Evolutionary conservation across 2,888 invertebrate genomes (phyloP), one percentile per base, ranked within the genome.

Genomic region (Scaptomyza tumidula): DNA sequence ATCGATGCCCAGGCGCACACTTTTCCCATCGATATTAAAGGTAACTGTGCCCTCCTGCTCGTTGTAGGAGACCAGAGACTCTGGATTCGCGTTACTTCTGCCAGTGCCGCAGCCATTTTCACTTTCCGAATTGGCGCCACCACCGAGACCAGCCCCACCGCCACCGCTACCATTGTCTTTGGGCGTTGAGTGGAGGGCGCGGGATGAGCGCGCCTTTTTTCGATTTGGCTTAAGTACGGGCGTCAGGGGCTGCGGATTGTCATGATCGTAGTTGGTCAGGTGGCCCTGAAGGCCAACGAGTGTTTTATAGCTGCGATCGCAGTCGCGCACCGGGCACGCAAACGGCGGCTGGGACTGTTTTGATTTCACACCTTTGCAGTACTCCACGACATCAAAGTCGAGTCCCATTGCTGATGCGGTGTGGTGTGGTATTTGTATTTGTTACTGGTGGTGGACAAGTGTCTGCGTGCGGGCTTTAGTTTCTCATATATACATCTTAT

Each of bases 201-300:
- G 93, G 64, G 94, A 93, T 44, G 93, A 90, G 72, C 94, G 93
- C 71, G 93, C 92, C 90, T 95, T 95, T 88, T 95, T 95, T 46
- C 94, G 93, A 84, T 94, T 94, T 75, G 93, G 94, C 54, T 94
- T 94, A 64, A 94, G 93, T 13, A 94, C 91, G 39, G 95, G 94
- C 62, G 95, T 94, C 49, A 93, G 92, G 50, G 95, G 94, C 65
- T 94, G 94, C 13, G 95, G 95, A 90, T 96, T 96, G 86, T 96
- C 96, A 91, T 97, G 97, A 91, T 97, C 97, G 91, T 95, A 96
- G 91, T 96, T 96, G 75, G 95, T 95, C 80, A 97, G 92, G 90
- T 98, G 97, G 91, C 96, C 97, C 89, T 97, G 97, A 79, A 98
- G 93, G 1, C 97, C 97, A 85, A 95, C 95, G 73, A 96, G 95